These are phyloP conservation scores for Emydocephalus ijimae DNA, from an alignment of 2,113 vertebrate genomes.

Conservation along the genomic window DNA sequence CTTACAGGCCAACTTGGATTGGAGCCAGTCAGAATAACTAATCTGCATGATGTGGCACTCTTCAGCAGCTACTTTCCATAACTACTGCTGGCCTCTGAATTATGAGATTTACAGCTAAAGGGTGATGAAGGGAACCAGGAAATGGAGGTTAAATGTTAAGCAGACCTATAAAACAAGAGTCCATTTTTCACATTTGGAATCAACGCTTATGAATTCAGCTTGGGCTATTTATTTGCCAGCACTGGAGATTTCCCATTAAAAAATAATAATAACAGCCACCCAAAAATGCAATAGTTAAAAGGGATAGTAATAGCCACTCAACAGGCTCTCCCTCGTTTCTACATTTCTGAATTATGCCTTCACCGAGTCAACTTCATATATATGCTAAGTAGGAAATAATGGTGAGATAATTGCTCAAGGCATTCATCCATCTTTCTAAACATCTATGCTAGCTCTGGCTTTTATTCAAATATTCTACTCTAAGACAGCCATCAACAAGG, in stretches of 20 bases:
- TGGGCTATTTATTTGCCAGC: background rate
- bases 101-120: background rate
- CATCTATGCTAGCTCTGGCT: slow-evolving; percentile 36
- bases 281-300: background rate
- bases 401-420: background rate
- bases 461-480: slow-evolving; percentile 42
- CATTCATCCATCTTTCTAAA: slow-evolving; percentile 33
- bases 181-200: background rate
- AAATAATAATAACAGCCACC: background rate
- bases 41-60: background rate
- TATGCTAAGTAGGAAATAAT: slow-evolving; percentile 6
- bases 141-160: background rate
- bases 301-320: background rate
- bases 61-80: background rate
- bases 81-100: background rate
- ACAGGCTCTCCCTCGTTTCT: background rate
- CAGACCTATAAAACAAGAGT: background rate
- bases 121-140: background rate
- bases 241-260: background rate
- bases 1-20: background rate
- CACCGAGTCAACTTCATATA: background rate
- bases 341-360: background rate
- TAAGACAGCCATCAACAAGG: slow-evolving; percentile 23
- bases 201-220: background rate
- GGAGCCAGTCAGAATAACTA: background rate